phyloP scores from a whole-genome alignment of 2,888 invertebrate genomes.

The Operophtera brumata region DNA sequence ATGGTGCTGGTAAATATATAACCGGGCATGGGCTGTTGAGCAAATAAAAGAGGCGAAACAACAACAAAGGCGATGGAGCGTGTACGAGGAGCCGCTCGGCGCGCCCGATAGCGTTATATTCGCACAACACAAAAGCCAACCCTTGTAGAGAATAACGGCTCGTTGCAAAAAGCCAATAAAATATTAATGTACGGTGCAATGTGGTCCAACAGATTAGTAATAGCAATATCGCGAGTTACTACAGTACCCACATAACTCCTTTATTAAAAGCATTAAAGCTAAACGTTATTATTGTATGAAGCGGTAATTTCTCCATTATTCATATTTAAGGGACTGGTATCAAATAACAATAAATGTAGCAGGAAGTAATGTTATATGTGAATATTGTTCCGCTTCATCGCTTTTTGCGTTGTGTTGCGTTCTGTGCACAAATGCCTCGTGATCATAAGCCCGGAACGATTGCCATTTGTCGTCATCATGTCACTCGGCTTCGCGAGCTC shows the following conservation, averaged over 20 bases:
- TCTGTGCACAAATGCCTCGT: too few relatives aligned
- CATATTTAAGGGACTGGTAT: constrained; percentile 28
- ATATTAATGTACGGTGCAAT: constrained; percentile 51
- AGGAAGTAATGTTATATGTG: constrained; percentile 26
- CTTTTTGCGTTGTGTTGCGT: too few relatives aligned
- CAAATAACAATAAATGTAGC: constrained; percentile 37
- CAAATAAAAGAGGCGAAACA: constrained; percentile 52
- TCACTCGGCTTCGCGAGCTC: too few relatives aligned
- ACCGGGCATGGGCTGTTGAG: constrained; percentile 42
- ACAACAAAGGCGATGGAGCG: constrained; percentile 48
- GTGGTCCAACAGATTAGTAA: constrained; percentile 46
- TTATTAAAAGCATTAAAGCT: constrained; percentile 36
- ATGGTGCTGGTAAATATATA: constrained; percentile 34
- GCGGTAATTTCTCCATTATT: constrained; percentile 34
- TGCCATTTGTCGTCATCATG: too few relatives aligned
- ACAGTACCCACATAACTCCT: constrained; percentile 29
- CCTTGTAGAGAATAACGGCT: constrained; percentile 43
- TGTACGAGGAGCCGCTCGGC: constrained; percentile 38
- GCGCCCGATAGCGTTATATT: constrained; percentile 40
- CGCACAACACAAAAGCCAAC: constrained; percentile 35
- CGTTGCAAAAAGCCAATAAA: constrained; percentile 57
- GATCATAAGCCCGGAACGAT: too few relatives aligned
- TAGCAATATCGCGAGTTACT: constrained; percentile 42
- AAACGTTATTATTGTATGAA: constrained; percentile 22
- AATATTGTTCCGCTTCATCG: constrained; percentile 30